A percentile compares a stretch with the other conserved stretches of the same genome.
These are phyloP conservation scores for Nezara viridula DNA, from an alignment of 2,888 invertebrate species.

Conservation along the genomic window DNA sequence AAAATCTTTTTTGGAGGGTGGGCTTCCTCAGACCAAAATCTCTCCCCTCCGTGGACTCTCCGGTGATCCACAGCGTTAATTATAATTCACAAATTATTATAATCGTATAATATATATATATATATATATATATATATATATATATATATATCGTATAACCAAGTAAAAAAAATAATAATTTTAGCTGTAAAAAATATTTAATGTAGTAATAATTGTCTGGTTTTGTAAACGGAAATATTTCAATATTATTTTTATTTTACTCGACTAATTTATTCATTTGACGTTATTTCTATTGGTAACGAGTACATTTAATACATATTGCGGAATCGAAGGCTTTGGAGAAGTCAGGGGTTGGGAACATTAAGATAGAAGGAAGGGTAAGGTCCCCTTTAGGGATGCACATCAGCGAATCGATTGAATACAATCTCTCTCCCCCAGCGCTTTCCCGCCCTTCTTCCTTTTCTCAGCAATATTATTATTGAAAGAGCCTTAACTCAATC, in stretches of 20 bases:
- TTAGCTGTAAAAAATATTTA: no score
- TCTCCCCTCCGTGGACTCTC: no score
- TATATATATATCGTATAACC: no score
- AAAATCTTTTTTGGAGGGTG: no score
- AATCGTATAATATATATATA: no score
- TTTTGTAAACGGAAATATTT: no score
- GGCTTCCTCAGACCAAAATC: no score
- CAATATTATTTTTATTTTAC: neutral
- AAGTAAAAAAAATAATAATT: no score
- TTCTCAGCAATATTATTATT: slow-evolving; percentile 32
- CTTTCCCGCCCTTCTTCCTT: neutral
- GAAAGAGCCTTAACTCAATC: neutral
- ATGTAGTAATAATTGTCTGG: no score
- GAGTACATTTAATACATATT: neutral
- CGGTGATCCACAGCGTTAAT: no score
- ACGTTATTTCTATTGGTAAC: neutral
- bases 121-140: no score
- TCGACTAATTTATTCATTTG: neutral
- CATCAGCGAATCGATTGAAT: slow-evolving; percentile 22
- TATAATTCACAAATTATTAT: no score
- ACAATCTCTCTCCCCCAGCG: slow-evolving; percentile 28
- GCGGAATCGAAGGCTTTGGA: neutral
- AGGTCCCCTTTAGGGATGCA: slow-evolving; percentile 16
- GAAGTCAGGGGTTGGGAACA: neutral
- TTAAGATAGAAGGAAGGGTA: slow-evolving; percentile 16